Base-by-base conservation (phyloP, 2,113 vertebrate genomes). In the Gambusia affinis region DNA sequence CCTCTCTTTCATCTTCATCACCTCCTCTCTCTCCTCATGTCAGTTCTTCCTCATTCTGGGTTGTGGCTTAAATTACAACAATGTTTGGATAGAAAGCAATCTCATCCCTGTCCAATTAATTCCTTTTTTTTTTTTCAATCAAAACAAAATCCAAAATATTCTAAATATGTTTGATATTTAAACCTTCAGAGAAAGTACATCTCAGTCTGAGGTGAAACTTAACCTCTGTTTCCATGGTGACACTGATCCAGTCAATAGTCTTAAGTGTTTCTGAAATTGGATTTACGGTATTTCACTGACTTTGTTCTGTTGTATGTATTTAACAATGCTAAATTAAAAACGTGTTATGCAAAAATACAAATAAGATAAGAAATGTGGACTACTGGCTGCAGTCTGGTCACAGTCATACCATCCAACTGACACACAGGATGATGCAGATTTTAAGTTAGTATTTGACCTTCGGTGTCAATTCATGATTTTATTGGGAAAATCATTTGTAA, bases 1-100 rank as follows among this genome's bases (percentile, higher is more conserved):
- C 73, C n/a, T 51, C 75, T 79, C 68, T 42, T 72, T 42, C 64
- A 31, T 74, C 75, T 81, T 72, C 75, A 51, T 81, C 79, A 37
- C 57, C 35, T 60, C n/a, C 71, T 51, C 24, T 72, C 64, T 69
- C 62, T 75, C n/a, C 47, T 79, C 69, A 33, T 8, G 60, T 66
- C 67, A 70, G 71, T 29, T 70, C 60, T 63, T 76, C 62, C 64
- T 62, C 75, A 17, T 33, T 44, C 39, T 67, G n/a, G 31, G 28
- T 67, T 44, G 22, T n/a, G 28, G 15, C 7, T 30, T 30, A 10
- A 1, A 62, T 62, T 29, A 30, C 14, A 4, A 62, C 29, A 31
- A 15, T 62, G 60, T 62, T 62, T 30, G 8, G 60, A 17, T 30
- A 17, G 29, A 30, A 62, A 62, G 60, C 7, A 57, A 62, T 17